Evolutionary conservation across 2,888 invertebrate genomes (phyloP), one percentile per base, ranked within the genome.

Genomic region (Biston stratarius): DNA sequence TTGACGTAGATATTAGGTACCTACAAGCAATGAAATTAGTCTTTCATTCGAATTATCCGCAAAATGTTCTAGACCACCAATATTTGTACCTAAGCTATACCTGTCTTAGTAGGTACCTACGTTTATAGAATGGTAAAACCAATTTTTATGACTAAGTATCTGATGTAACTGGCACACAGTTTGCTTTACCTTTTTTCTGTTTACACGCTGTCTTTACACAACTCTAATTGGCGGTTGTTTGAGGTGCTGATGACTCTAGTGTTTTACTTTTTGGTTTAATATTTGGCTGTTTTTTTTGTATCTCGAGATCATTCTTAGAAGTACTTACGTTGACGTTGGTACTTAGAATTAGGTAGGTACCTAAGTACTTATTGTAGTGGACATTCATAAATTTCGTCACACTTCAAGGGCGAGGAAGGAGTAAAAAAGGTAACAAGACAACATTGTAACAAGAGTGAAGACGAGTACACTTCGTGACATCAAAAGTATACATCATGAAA

Each of bases 221-320:
- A 36, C 38, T 48, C 59, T 59, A 59, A 59, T 59, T 59, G 59
- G 15, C 40, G 24, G 45, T 36, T 59, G 59, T 48, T 59, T 59
- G 48, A 48, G 24, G n/a, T 33, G 12, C 15, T 57, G 45, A 47
- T 53, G 53, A 53, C 14, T 53, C 38, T 53, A 38, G 34, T 40
- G 14, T 53, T 15, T 34, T 24, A 48, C n/a, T 51, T 51, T 51
- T 38, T n/a, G 53, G 24, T 51, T 51, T 48, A 3, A 15, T 9
- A 15, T 7, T 47, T 7, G 3, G 9, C 7, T 38, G 38, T 38
- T 5, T 6, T 38, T 38, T 38, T 38, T 0, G 2, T 5, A 9
- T 6, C 38, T 38, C 3, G 6, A 38, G 38, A 38, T 38, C 38
- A 6, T 38, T 6, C 6, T 0, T 38, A 36, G 36, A 36, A 36